phyloP scores from a whole-genome alignment of 2,113 vertebrate genomes.

The Halcyon malimbica region DNA sequence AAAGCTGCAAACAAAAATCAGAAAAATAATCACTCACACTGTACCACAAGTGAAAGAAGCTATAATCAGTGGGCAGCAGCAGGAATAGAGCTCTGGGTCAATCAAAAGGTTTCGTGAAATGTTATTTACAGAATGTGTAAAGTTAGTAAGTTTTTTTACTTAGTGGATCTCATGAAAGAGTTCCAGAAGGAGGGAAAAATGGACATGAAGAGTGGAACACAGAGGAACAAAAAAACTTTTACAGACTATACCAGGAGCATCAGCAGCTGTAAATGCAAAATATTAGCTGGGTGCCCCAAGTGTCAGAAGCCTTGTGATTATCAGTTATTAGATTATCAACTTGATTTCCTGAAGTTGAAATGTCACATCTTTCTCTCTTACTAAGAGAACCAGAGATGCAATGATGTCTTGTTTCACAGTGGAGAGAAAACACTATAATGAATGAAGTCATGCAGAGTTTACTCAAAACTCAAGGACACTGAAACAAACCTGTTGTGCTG shows the following conservation, averaged over 20 bases:
- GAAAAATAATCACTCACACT: not conserved
- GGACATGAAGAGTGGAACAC: not conserved
- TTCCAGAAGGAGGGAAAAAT: not conserved
- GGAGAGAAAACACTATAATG: not conserved
- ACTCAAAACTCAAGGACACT: not conserved
- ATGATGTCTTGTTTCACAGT: not conserved
- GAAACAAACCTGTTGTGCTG: constrained; percentile 91
- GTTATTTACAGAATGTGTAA: not conserved
- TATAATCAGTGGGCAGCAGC: not conserved
- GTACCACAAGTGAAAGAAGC: not conserved
- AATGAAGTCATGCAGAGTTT: not conserved
- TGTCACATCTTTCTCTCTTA: not conserved
- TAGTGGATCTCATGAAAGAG: not conserved
- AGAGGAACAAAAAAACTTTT: not conserved
- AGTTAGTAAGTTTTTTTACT: not conserved
- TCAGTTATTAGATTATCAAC: not conserved
- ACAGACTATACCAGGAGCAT: not conserved
- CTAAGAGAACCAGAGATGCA: not conserved
- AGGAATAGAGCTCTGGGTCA: not conserved
- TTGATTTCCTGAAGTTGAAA: not conserved
- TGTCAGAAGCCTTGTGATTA: not conserved
- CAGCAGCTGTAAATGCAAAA: not conserved
- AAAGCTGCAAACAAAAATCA: constrained; percentile 80
- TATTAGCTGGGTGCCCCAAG: not conserved
- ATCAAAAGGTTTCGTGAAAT: not conserved